Evolutionary conservation across 1,140 invertebrate species (phyloP).

Genomic region (Coelopa frigida): DNA sequence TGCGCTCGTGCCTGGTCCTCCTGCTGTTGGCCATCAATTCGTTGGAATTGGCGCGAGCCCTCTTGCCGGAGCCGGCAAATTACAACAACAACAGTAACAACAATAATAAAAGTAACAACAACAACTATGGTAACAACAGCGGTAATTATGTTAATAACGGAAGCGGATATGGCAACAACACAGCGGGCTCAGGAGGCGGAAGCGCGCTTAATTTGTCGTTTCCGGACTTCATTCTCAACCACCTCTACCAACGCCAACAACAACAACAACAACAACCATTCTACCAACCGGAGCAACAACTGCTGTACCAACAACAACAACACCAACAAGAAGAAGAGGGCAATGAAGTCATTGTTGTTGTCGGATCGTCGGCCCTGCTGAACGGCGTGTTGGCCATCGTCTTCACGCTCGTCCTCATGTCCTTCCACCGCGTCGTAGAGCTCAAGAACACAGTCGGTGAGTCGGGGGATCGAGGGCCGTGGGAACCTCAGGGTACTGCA

Average conservation of each 20-base stretch:
- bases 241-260: constrained; percentile 5
- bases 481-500: not conserved
- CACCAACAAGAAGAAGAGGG: not conserved
- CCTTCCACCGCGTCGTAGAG: constrained; percentile 38
- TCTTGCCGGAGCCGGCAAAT: constrained; percentile 17
- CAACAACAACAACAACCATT: constrained; percentile 1
- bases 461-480: constrained; percentile 9
- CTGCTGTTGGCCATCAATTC: constrained; percentile 32
- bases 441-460: constrained; percentile 33
- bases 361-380: constrained; percentile 25
- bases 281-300: too few relatives aligned
- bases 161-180: constrained; percentile 8
- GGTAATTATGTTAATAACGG: constrained; percentile 2
- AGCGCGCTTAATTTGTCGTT: not conserved
- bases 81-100: not conserved
- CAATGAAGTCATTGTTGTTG: constrained; percentile 18
- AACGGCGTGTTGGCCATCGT: constrained; percentile 27
- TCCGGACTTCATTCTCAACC: not conserved
- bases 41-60: constrained; percentile 27
- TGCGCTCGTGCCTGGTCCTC: constrained; percentile 28
- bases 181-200: not conserved
- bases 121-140: not conserved
- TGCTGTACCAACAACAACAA: not conserved
- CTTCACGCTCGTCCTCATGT: constrained; percentile 36
- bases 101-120: constrained; percentile 1